These are phyloP conservation scores for Scolanthus callimorphus DNA, from an alignment of 92 coral and sea anemone species.

Conservation along the genomic window DNA sequence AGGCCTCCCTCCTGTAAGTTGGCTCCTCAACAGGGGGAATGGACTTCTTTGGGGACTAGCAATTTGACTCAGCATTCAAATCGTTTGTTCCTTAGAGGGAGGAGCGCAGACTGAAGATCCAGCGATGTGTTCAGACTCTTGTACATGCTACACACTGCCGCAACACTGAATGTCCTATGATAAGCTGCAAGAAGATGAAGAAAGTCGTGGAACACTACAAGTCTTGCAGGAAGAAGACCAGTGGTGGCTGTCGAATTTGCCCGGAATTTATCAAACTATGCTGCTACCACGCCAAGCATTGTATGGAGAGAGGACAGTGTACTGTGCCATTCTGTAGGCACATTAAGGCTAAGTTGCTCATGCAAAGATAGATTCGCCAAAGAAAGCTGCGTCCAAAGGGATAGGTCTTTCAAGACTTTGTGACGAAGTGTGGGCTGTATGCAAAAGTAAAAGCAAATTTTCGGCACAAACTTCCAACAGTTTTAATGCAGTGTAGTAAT, in stretches of 20 bases:
- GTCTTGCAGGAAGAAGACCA: conserved; percentile 87
- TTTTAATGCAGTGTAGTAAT: too few species aligned
- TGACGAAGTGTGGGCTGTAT: too few species aligned
- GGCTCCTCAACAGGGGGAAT: too few species aligned
- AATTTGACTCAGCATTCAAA: too few species aligned
- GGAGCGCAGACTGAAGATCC: conserved; percentile 85
- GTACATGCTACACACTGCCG: conserved; percentile 97
- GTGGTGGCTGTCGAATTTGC: conserved; percentile 96
- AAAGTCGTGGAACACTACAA: conserved; percentile 96
- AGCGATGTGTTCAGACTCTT: conserved; percentile 93
- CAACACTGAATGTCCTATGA: conserved; percentile 52
- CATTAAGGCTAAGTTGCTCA: conserved; percentile 87
- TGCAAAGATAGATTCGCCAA: conserved; percentile 85
- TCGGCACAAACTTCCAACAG: too few species aligned
- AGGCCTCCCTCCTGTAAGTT: too few species aligned
- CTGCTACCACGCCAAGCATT: conserved; percentile 98
- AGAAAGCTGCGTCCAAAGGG: conserved; percentile 89
- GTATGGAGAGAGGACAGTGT: conserved; percentile 89
- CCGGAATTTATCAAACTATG: conserved; percentile 95
- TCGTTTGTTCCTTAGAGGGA: too few species aligned
- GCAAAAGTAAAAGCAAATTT: too few species aligned
- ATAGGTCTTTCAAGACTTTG: too few species aligned
- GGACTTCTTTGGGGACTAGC: too few species aligned
- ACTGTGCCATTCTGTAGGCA: conserved; percentile 97
- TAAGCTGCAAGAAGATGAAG: conserved; percentile 98